Conservation (phyloP, 2,113 vertebrate genomes). For the Murina feae region DNA sequence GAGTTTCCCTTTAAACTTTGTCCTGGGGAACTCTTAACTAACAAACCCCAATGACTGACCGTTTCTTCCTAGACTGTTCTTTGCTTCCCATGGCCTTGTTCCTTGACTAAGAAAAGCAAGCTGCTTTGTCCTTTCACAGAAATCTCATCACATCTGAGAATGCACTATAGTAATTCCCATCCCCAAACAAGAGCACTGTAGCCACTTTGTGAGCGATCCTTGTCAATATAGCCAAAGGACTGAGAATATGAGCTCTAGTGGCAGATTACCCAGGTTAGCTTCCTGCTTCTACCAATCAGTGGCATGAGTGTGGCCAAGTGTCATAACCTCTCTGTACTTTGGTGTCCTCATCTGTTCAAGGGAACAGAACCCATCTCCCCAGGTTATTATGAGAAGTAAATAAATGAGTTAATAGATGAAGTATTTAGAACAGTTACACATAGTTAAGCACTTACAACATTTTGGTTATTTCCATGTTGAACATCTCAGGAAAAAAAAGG, state of each 20-base stretch:
- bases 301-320: not conserved
- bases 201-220: not conserved
- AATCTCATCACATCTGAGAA: not conserved
- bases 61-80: not conserved
- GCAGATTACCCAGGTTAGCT: not conserved
- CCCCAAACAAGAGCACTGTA: not conserved
- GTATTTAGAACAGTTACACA: not conserved
- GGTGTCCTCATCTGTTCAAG: not conserved
- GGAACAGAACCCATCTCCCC: not conserved
- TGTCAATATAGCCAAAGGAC: not conserved
- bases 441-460: not conserved
- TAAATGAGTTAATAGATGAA: not conserved
- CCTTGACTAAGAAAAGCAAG: not conserved
- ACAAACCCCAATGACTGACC: not conserved
- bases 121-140: not conserved
- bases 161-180: not conserved
- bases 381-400: not conserved
- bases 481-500: not conserved
- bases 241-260: not conserved
- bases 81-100: not conserved
- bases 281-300: not conserved
- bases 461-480: not conserved
- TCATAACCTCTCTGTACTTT: not conserved
- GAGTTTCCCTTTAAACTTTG: not conserved
- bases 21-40: not conserved